These are phyloP conservation scores for Psittacus erithacus DNA, from an alignment of 2,113 vertebrate genomes.

Conservation along the genomic window DNA sequence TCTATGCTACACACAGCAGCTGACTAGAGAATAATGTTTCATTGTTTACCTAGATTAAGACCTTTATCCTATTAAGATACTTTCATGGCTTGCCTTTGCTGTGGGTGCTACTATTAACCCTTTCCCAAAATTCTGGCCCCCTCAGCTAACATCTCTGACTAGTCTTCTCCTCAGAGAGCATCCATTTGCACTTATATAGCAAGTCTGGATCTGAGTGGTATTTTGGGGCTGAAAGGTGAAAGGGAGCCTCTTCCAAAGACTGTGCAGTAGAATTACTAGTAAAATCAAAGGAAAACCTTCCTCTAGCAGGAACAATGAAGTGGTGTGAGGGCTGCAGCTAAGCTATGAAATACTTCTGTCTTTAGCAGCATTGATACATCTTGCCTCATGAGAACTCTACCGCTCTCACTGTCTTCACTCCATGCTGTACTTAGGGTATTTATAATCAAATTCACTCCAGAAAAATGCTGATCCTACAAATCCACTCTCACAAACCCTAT, in stretches of 20 bases:
- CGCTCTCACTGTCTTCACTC: neutral
- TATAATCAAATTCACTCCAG: neutral
- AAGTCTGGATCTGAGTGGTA: neutral
- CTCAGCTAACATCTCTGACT: neutral
- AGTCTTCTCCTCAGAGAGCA: neutral
- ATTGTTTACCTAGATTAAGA: neutral
- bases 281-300: neutral
- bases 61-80: neutral
- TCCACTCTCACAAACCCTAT: neutral
- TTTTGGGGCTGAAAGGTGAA: neutral
- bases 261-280: neutral
- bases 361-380: neutral
- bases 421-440: neutral
- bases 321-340: neutral
- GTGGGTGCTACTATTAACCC: neutral
- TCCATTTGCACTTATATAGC: neutral
- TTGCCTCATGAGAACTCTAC: neutral
- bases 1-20: neutral
- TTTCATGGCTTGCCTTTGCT: neutral
- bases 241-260: neutral
- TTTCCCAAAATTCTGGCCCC: neutral
- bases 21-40: neutral
- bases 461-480: neutral
- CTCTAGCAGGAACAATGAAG: neutral
- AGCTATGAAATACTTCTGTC: neutral